Conservation (phyloP, 2,888 invertebrate genomes). For the Linyphia triangularis region DNA sequence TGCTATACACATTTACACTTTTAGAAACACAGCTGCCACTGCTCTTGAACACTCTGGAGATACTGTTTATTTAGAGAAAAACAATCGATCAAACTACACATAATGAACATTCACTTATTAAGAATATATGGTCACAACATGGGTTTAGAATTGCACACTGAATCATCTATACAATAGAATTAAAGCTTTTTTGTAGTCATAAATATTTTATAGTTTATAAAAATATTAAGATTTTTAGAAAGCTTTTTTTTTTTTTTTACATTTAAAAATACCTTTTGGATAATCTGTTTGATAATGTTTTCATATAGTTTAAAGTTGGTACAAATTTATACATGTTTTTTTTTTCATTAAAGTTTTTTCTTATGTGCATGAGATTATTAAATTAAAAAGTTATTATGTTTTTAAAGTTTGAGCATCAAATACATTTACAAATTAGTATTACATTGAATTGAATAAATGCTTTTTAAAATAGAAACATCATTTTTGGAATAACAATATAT, state of each 20-base stretch:
- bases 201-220: slow-evolving; percentile 13
- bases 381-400: no score
- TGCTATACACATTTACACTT: slow-evolving; percentile 21
- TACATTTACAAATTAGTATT: no score
- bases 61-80: background rate
- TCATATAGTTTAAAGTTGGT: background rate
- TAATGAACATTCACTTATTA: background rate
- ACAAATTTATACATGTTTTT: background rate
- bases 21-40: slow-evolving; percentile 28
- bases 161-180: background rate
- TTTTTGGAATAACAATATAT: no score
- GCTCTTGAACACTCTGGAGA: background rate
- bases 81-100: background rate
- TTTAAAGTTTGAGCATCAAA: background rate
- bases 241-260: slow-evolving; percentile 1
- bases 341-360: no score
- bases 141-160: background rate
- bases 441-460: no score
- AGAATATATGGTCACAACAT: slow-evolving; percentile 4
- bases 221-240: slow-evolving; percentile 16
- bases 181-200: background rate
- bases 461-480: no score
- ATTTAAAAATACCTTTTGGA: slow-evolving; percentile 14
- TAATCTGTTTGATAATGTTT: background rate
- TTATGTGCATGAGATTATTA: no score